phyloP scores from a whole-genome alignment of 1,140 invertebrate species.

The Lineus longissimus region DNA sequence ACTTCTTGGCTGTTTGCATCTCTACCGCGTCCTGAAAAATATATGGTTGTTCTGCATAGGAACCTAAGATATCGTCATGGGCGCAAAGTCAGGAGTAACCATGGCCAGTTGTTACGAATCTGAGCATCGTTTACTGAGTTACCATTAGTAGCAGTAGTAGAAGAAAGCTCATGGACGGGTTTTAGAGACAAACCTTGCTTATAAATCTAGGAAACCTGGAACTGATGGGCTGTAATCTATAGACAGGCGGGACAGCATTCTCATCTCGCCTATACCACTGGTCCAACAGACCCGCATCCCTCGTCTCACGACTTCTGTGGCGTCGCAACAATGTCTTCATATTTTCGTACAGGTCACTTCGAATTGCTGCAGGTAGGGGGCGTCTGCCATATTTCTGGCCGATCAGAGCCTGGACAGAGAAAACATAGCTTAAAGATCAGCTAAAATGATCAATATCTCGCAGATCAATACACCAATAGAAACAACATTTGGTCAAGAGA shows the following conservation, averaged over 20 bases:
- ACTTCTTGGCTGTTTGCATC: conserved; percentile 13
- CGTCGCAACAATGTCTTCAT: conserved; percentile 32
- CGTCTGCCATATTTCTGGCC: conserved; percentile 39
- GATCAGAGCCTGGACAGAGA: conserved; percentile 59
- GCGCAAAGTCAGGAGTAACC: neutral
- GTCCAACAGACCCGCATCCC: conserved; percentile 34
- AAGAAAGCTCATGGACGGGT: neutral
- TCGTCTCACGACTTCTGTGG: conserved; percentile 33
- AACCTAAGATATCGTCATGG: neutral
- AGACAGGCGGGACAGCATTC: conserved; percentile 70
- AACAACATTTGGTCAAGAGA: neutral
- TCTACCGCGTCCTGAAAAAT: conserved; percentile 18
- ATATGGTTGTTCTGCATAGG: neutral
- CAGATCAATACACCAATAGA: neutral
- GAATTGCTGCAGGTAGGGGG: conserved; percentile 30
- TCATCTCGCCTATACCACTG: conserved; percentile 70
- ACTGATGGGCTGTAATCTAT: conserved; percentile 62
- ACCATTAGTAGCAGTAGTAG: neutral
- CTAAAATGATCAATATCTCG: neutral
- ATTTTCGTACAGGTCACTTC: conserved; percentile 31
- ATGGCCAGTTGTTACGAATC: neutral
- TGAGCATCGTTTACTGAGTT: neutral
- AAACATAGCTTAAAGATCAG: neutral
- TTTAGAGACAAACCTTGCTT: neutral
- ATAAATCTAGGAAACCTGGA: conserved; percentile 2